phyloP scores from a whole-genome alignment of 2,888 invertebrate genomes.

The Aphodius sticticus region DNA sequence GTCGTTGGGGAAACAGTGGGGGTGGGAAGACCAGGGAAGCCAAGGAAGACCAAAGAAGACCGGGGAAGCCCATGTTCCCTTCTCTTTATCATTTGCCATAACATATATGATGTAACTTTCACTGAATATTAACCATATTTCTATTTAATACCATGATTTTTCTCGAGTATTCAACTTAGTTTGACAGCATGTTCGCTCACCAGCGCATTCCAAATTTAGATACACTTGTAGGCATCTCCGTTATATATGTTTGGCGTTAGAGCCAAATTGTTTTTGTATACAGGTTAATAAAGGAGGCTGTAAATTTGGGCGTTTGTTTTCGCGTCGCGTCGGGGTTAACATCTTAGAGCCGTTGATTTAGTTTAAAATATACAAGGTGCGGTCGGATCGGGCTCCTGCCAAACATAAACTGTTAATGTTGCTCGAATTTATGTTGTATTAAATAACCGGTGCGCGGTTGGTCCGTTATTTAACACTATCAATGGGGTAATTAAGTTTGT shows the following conservation, averaged over 20 bases:
- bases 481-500: slow-evolving; percentile 22
- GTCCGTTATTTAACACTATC: slow-evolving; percentile 25
- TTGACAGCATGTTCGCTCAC: not conserved
- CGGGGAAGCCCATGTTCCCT: too few relatives aligned
- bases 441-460: not conserved
- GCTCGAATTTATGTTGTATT: not conserved
- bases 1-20: too few relatives aligned
- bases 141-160: not conserved
- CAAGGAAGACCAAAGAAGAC: too few relatives aligned
- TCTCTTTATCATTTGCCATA: too few relatives aligned
- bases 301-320: slow-evolving; percentile 4
- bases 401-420: slow-evolving; percentile 4
- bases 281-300: not conserved
- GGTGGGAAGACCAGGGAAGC: too few relatives aligned
- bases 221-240: not conserved
- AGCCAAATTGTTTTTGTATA: not conserved
- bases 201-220: not conserved
- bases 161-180: not conserved
- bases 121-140: too few relatives aligned
- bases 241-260: not conserved
- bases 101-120: too few relatives aligned
- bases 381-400: not conserved
- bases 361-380: not conserved
- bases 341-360: slow-evolving; percentile 4
- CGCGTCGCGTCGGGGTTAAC: not conserved